Base-by-base conservation (phyloP, 2,888 invertebrate genomes). In the Muscina levida region DNA sequence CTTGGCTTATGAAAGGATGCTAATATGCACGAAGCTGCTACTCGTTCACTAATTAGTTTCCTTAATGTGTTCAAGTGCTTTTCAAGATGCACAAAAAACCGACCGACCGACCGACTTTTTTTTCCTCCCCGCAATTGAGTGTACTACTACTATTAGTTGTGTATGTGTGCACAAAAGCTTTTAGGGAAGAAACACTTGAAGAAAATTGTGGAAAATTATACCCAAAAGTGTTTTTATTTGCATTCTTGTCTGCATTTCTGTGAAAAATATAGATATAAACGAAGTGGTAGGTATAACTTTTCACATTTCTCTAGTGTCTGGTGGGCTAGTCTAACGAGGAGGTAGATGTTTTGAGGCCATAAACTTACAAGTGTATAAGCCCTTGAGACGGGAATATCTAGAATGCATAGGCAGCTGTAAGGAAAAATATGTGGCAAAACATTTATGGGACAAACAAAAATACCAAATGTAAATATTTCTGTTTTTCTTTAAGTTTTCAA, bases 201-300 rank as follows among this genome's bases (percentile, higher is more conserved):
- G 4, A 31, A 77, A 48, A 15, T 39, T 62, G 62, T 10, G 42
- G 72, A 48, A 26, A 73, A 78, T 73, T 73, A 70, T 73, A 68
- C 72, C 67, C 77, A 77, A 78, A 77, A 70, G 68, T 73, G 37
- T 68, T 72, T 68, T 68, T 68, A 68, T 67, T 56, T 46, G 53
- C 53, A 72, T 42, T 17, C 15, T 5, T 65, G 39, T 42, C 65
- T 44, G 68, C 68, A 68, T 68, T 51, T n/a, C 31, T 51, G 1
- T 26, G 37, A 6, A 15, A n/a, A 53, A 44, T 17, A 1, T 19
- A 56, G 19, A n/a, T 17, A 56, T 46, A 48, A 17, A 15, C 13
- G 11, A 19, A 48, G 19, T 3, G 22, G 22, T 13, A 53, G 11
- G 53, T 13, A 53, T 53, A n/a, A n/a, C n/a, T 22, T 53, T 31